Base-by-base conservation (phyloP, 1,140 invertebrate genomes). In the Drosophila arawakana region DNA sequence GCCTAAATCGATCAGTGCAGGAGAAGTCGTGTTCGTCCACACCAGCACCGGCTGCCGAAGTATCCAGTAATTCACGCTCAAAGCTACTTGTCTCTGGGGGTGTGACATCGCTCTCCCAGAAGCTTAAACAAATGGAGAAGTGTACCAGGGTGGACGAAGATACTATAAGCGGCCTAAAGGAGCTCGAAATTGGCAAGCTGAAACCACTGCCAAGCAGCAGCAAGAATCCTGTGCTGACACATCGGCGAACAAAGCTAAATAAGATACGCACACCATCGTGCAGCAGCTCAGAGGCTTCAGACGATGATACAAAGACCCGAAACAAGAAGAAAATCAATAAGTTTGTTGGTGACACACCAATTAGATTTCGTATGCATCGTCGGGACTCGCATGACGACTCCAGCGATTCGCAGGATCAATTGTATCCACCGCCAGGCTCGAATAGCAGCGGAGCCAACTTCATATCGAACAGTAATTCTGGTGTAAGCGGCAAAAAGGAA, bases 241-340 rank as follows among this genome's bases (percentile, higher is more conserved):
- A 96, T 80, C 93, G 95, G 30, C 94, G 95, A 13, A 94, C 94
- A 62, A 96, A 96, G 89, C 95, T 96, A 69, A 95, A 96, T 66
- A 96, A 96, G 85, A 95, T 95, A 6, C 94, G 97, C 13, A 97
- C 97, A 6, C 96, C 97, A 2, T 97, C 96, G 6, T 97, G 97
- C 86, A 97, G 96, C 77, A 97, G 97, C 55, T 98, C 97, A 0
- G 97, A 98, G 90, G 96, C 97, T 5, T 97, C 97, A 52, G 97
- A 98, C 91, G 97, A 98, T 92, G 97, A 98, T 81, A 96, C 96
- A 43, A 97, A 98, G 90, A 94, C 94, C 49, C 94, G 96, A 15
- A 96, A 97, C 84, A 97, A 97, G 79, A 93, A 96, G 21, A 93
- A 96, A 30, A 95, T 95, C 15, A 95, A 97, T 50, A 96, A 96